Base-by-base conservation (phyloP, 2,113 vertebrate genomes). In the Pelecanus crispus region DNA sequence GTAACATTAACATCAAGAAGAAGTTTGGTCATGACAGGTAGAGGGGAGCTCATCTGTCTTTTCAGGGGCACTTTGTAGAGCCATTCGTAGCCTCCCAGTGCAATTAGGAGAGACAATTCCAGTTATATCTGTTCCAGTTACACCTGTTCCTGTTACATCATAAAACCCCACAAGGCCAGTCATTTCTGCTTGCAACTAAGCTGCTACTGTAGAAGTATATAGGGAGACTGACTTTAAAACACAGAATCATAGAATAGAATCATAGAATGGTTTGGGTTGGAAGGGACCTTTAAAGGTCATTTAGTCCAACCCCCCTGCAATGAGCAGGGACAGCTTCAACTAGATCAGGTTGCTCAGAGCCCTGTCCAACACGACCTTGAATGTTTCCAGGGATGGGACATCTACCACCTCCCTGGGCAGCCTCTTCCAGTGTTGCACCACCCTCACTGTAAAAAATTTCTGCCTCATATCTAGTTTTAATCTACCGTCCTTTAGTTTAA, bases 281-380 rank as follows among this genome's bases (percentile, higher is more conserved):
- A 78, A 73, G 2, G 4, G 24, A 59, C 20, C 10, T 36, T 38
- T n/a, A 66, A 50, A 81, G 6, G 2, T 32, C 22, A n/a, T 32
- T 12, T 65, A 61, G 17, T 78, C 26, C 68, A 47, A 17, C 3
- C 6, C 17, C 8, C 2, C 6, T 70, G 44, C 29, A 19, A 9
- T 44, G 4, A 47, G 8, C 16, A 59, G n/a, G 9, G 21, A 50
- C 25, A 55, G 22, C 5, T 59, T 77, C 18, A 50, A 17, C 8
- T 19, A 17, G 5, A 45, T 26, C 42, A 62, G 8, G 4, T 7
- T 87, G 12, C 13, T 61, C 26, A 88, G 14, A 78, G 5, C 4
- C 13, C n/a, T 2, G 0, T 84, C 28, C 29, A 73, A 3, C 10
- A 5, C 61, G 10, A 32, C 8, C 14, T 24, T 25, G 4, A 55